phyloP scores from a whole-genome alignment of 2,888 invertebrate species.

The Xestia c-nigrum region DNA sequence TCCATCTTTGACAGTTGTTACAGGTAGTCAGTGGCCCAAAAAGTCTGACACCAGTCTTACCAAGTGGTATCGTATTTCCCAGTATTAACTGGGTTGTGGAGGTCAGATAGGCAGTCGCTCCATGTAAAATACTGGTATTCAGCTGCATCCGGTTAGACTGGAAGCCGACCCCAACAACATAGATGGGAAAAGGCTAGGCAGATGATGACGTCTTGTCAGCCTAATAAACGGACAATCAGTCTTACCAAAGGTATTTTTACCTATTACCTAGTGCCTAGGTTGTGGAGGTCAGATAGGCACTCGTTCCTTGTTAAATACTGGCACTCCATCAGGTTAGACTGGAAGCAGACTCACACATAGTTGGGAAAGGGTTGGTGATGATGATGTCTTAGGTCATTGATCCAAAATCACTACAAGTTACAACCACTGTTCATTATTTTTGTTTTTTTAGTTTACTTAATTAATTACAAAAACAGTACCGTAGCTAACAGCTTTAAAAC shows the following conservation, averaged over 20 bases:
- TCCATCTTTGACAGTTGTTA: too few relatives aligned
- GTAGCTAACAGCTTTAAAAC: slow-evolving; percentile 17
- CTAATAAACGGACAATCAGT: background rate
- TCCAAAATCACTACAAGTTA: background rate
- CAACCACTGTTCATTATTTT: background rate
- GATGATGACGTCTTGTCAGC: too few relatives aligned
- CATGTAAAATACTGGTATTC: too few relatives aligned
- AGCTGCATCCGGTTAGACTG: too few relatives aligned
- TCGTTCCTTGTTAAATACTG: background rate
- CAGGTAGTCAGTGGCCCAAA: too few relatives aligned
- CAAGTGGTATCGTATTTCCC: too few relatives aligned
- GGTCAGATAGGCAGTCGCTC: too few relatives aligned
- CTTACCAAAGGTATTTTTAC: background rate
- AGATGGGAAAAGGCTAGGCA: too few relatives aligned
- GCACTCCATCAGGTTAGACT: background rate
- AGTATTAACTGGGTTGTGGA: too few relatives aligned
- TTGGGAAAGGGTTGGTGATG: background rate
- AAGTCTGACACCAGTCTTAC: too few relatives aligned
- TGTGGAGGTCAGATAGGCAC: background rate
- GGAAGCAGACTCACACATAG: background rate
- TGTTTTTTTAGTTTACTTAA: background rate
- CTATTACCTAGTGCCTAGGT: background rate
- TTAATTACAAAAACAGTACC: slow-evolving; percentile 1
- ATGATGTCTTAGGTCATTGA: background rate
- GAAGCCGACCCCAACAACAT: too few relatives aligned